These are phyloP conservation scores for Poicephalus meyeri DNA, from an alignment of 2,113 vertebrate species.

Conservation along the genomic window DNA sequence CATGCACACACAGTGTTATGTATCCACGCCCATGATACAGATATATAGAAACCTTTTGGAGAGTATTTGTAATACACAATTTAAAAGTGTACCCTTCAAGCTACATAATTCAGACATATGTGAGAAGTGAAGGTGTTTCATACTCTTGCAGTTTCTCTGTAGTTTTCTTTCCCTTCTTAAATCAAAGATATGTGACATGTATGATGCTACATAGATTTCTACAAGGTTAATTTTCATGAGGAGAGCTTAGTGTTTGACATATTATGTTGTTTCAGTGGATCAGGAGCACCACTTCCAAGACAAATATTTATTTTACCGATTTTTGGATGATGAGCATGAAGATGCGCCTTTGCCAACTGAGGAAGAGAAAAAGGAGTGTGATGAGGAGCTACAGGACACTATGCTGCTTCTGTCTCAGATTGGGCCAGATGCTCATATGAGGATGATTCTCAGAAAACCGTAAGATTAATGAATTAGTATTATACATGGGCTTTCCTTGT, in stretches of 20 bases:
- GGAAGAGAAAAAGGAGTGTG: conserved; percentile 89
- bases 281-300: conserved; percentile 95
- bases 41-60: not conserved
- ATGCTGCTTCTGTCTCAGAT: conserved; percentile 92
- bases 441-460: conserved; percentile 96
- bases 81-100: not conserved
- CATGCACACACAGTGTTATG: fast-evolving
- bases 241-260: not conserved
- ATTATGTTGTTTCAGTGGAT: conserved; percentile 82
- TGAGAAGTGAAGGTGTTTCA: not conserved
- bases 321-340: conserved; percentile 92
- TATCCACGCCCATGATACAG: not conserved
- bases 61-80: not conserved
- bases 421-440: conserved; percentile 96
- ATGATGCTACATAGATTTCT: not conserved
- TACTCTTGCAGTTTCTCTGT: not conserved
- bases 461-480: conserved; percentile 60
- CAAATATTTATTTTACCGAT: conserved; percentile 98
- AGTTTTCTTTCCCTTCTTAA: not conserved
- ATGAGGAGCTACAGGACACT: conserved; percentile 94
- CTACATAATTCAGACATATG: not conserved
- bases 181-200: not conserved
- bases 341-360: conserved; percentile 84
- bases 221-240: not conserved
- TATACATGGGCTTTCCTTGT: not conserved